Evolutionary conservation across 2,797 vertebrate species (phyloP).

Genomic region (Tarsius wallacei): DNA sequence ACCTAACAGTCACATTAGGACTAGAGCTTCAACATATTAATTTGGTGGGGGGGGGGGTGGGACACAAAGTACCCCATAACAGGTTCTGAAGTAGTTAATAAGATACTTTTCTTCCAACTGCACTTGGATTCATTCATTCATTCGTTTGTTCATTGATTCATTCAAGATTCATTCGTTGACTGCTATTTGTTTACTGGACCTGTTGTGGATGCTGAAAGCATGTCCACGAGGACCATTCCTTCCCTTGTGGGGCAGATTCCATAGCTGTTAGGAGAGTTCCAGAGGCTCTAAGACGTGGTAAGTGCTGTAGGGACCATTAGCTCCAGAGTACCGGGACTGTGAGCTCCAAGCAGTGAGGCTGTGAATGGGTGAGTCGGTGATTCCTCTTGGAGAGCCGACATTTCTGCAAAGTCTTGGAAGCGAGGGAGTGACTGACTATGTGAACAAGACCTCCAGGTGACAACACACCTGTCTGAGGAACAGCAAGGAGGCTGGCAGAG

Average conservation of each 20-base stretch:
- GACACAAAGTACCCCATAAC: neutral
- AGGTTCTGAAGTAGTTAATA: neutral
- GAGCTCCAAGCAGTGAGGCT: neutral
- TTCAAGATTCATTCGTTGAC: neutral
- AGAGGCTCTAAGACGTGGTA: neutral
- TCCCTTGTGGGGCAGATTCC: neutral
- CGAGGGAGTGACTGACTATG: neutral
- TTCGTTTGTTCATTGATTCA: neutral
- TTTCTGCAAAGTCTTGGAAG: neutral
- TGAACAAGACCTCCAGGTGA: neutral
- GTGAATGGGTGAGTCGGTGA: neutral
- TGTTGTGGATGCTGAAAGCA: neutral
- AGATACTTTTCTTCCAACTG: neutral
- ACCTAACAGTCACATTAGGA: neutral
- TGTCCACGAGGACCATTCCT: neutral
- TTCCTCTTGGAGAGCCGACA: neutral
- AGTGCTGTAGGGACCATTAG: rapidly evolving
- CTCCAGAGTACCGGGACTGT: neutral
- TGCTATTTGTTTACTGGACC: neutral
- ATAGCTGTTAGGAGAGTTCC: no score
- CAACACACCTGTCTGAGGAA: neutral
- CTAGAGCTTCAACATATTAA: neutral
- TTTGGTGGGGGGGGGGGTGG: neutral
- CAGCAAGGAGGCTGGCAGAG: rapidly evolving
- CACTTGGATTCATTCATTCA: neutral